Evolutionary conservation across 2,888 invertebrate species (phyloP), one percentile per base, ranked within the genome.

Genomic region (Argyresthia goedartella): DNA sequence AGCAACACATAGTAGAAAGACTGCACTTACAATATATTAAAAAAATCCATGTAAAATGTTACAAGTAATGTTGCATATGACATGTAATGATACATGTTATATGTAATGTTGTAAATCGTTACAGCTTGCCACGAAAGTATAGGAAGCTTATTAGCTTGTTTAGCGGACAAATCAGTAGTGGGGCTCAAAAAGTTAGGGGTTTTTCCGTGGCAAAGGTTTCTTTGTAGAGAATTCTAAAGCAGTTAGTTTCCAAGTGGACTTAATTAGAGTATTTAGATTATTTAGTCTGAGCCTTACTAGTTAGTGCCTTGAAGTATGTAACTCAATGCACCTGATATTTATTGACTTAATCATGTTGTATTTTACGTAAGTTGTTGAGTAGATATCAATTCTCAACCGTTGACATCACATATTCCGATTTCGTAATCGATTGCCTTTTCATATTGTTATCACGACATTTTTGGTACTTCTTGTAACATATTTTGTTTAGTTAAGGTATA

Each of bases 251-350:
- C 56, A 57, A 25, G 25, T 25, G 25, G 25, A 25, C 25, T 25
- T 25, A 25, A 25, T 25, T 25, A 25, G 14, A 15, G 16, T 42
- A 44, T 15, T 14, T 44, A 44, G 14, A 9, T 58, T 63, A 58
- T 45, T 60, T 59, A 57, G 60, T 34, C 33, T 63, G 55, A 62
- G 73, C 73, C 72, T 76, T 75, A 67, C 62, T 76, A 77, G 64
- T 74, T 80, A 81, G 81, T 81, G 81, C 68, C 67, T 69, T 70
- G 65, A 68, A 59, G 58, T 65, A 60, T 59, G 65, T 62, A 65
- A 66, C 64, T 52, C 62, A 55, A 51, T 60, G 56, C 59, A 64
- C 62, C 57, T 56, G 57, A 59, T 64, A 57, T 59, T 58, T 63
- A 51, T 51, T 52, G 44, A 54, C 54, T 36, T 34, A 13, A 35